These are phyloP conservation scores for Rhinoderma darwinii DNA, from an alignment of 2,113 vertebrate genomes.

Conservation along the genomic window DNA sequence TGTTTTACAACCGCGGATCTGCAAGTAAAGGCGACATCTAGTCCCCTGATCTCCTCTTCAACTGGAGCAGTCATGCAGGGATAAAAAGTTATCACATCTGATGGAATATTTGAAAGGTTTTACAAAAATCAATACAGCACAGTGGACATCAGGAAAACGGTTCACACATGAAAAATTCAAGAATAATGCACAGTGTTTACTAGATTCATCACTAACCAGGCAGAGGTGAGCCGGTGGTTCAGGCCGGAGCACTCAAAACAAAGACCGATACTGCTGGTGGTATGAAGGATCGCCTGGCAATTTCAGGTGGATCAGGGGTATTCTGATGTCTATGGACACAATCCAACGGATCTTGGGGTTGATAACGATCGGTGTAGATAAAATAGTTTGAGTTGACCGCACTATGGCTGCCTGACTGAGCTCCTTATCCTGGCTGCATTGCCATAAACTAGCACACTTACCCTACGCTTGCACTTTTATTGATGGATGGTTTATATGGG, in stretches of 20 bases:
- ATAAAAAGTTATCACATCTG: constrained; percentile 26
- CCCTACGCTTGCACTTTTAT: too few species aligned
- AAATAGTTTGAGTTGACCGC: too few species aligned
- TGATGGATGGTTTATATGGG: too few species aligned
- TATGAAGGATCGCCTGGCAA: too few species aligned
- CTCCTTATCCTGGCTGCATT: too few species aligned
- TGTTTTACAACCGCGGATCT: background rate
- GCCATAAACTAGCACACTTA: too few species aligned
- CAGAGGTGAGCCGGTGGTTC: background rate
- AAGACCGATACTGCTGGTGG: background rate
- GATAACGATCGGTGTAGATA: too few species aligned
- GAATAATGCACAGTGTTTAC: background rate
- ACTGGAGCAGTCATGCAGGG: background rate
- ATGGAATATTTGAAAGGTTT: constrained; percentile 23
- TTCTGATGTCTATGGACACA: too few species aligned
- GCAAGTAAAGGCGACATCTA: too few species aligned
- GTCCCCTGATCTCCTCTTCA: background rate
- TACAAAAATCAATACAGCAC: background rate
- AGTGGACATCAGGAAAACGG: background rate
- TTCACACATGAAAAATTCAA: constrained; percentile 17
- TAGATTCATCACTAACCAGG: background rate
- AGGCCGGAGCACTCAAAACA: background rate
- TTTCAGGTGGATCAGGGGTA: too few species aligned
- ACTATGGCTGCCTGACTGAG: too few species aligned
- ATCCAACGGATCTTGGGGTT: too few species aligned